Conservation (phyloP, 2,888 invertebrate genomes). For the Kryphioiulus occultus region DNA sequence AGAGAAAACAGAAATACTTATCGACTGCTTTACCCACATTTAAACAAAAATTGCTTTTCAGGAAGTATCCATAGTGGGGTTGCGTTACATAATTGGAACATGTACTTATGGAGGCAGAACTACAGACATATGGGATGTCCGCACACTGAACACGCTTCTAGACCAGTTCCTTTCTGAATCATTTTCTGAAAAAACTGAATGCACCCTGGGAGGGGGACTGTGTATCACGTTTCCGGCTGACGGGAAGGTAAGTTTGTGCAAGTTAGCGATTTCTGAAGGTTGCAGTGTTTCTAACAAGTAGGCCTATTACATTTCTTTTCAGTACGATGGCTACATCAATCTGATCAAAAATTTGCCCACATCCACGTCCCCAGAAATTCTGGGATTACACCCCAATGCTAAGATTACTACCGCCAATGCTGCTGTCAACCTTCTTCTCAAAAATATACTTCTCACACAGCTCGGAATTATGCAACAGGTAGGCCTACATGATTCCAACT, state of each 20-base stretch:
- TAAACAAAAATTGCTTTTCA: too few relatives aligned
- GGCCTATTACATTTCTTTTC: constrained; percentile 55
- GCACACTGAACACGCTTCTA: constrained; percentile 64
- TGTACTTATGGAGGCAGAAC: constrained; percentile 67
- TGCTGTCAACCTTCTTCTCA: constrained; percentile 63
- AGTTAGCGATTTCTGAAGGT: too few relatives aligned
- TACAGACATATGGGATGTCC: constrained; percentile 65
- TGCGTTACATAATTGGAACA: constrained; percentile 65
- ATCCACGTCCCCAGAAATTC: constrained; percentile 63
- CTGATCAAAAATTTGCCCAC: constrained; percentile 63
- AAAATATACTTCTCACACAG: constrained; percentile 64
- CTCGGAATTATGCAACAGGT: constrained; percentile 57
- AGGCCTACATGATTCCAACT: neutral
- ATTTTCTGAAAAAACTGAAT: constrained; percentile 59
- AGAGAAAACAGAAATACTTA: too few relatives aligned
- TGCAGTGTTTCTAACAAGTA: too few relatives aligned
- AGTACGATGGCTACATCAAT: constrained; percentile 63
- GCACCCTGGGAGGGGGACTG: constrained; percentile 61
- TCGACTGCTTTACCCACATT: too few relatives aligned
- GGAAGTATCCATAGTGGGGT: constrained; percentile 64
- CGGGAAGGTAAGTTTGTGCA: constrained; percentile 63
- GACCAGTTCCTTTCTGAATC: constrained; percentile 62
- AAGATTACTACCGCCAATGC: constrained; percentile 65
- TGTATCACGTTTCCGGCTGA: constrained; percentile 61
- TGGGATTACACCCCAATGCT: constrained; percentile 65